Percentiles rank a stretch among this genome's conserved stretches.
Evolutionary conservation across 2,113 vertebrate genomes (phyloP).

Genomic region (Antechinus stuartii): DNA sequence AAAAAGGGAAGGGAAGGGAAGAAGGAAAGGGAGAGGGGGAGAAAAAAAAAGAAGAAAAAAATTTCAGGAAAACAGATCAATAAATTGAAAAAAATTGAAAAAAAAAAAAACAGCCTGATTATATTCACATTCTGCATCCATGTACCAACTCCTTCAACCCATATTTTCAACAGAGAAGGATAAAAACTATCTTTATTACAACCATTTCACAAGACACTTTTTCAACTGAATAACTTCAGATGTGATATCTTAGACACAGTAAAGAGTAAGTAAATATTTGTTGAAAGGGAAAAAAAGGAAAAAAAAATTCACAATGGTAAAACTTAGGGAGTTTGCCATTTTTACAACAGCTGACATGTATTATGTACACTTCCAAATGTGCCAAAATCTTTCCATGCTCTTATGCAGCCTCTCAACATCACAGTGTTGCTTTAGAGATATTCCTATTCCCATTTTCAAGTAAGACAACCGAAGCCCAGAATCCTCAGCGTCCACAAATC

Average conservation of each 20-base stretch:
- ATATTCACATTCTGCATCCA: neutral
- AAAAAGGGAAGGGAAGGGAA: neutral
- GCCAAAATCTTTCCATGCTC: neutral
- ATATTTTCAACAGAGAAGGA: neutral
- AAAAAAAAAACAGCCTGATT: neutral
- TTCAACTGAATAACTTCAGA: neutral
- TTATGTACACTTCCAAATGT: neutral
- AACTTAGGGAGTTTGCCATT: neutral
- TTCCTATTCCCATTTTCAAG: neutral
- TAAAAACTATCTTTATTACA: neutral
- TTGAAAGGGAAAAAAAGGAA: neutral
- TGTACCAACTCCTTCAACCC: neutral
- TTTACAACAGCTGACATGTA: neutral
- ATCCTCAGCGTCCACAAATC: neutral
- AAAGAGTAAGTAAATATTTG: constrained; percentile 28
- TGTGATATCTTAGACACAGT: neutral
- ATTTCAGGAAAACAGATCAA: neutral
- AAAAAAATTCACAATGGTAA: neutral
- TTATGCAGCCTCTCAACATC: neutral
- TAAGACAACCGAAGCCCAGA: neutral
- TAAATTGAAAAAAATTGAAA: neutral
- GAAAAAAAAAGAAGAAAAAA: no score
- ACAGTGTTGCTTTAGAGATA: neutral
- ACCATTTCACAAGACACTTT: neutral
- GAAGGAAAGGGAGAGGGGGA: neutral